A percentile compares a stretch with the other conserved stretches of the same genome.
These are phyloP conservation scores for Macroglossus sobrinus DNA, from an alignment of 2,113 vertebrate species.

Conservation along the genomic window DNA sequence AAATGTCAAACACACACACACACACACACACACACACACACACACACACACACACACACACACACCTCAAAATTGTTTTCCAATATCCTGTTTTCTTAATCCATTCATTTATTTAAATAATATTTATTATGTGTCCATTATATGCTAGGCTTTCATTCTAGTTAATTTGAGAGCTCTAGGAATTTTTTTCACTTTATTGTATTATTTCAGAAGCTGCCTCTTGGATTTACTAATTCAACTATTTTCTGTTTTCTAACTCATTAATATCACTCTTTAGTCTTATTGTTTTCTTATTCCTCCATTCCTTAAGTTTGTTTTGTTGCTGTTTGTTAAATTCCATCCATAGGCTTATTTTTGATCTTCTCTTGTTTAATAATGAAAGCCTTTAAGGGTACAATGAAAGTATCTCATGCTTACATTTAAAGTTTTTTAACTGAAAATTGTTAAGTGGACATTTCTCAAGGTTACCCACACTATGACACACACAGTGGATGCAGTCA, in stretches of 20 bases:
- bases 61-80: background rate
- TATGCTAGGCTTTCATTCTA: background rate
- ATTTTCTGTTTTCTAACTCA: background rate
- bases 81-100: background rate
- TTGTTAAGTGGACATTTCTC: background rate
- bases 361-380: background rate
- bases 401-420: background rate
- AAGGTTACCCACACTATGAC: background rate
- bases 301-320: background rate
- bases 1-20: background rate
- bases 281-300: background rate
- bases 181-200: background rate
- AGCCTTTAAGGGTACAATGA: background rate
- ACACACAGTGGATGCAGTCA: background rate
- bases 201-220: background rate
- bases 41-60: background rate
- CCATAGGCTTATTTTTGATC: background rate
- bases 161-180: background rate
- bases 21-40: background rate
- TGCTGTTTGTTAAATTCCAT: background rate
- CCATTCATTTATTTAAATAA: background rate
- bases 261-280: background rate
- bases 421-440: background rate
- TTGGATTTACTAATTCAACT: background rate
- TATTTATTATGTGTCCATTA: background rate